Conservation (phyloP, 1,140 invertebrate species). For the Drosophila guanche region DNA sequence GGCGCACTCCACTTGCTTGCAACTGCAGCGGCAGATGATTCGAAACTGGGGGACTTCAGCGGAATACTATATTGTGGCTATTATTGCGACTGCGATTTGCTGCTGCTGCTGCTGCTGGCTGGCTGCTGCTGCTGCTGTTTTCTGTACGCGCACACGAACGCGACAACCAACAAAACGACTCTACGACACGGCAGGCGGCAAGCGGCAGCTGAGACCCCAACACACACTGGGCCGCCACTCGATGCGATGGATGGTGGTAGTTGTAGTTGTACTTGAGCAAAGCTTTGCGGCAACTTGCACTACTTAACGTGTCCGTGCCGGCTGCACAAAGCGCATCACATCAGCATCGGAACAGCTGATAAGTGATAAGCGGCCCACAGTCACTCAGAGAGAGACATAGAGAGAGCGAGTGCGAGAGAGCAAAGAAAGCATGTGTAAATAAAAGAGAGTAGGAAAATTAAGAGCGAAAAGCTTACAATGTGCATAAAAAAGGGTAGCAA, state of each 20-base stretch:
- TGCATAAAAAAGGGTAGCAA: neutral
- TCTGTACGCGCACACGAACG: conserved; percentile 77
- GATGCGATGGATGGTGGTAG: conserved; percentile 19
- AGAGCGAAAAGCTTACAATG: conserved; percentile 40
- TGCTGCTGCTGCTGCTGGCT: conserved; percentile 21
- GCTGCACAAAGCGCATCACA: conserved; percentile 64
- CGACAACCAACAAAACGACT: conserved; percentile 80
- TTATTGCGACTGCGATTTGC: conserved; percentile 26
- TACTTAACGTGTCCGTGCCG: conserved; percentile 44
- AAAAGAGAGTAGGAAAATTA: conserved; percentile 5
- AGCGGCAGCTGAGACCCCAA: conserved; percentile 54
- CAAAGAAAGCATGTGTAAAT: neutral
- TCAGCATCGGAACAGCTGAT: conserved; percentile 71
- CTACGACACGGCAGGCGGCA: conserved; percentile 46
- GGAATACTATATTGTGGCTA: conserved; percentile 16
- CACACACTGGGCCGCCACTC: conserved; percentile 42
- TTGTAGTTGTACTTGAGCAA: conserved; percentile 49
- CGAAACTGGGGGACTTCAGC: too few relatives aligned
- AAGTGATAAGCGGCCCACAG: conserved; percentile 63
- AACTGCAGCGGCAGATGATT: too few relatives aligned
- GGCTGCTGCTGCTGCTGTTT: conserved; percentile 37
- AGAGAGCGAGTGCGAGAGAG: conserved; percentile 2
- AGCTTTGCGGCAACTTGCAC: conserved; percentile 64
- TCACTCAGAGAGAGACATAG: conserved; percentile 3
- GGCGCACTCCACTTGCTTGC: too few relatives aligned